A percentile compares a stretch with the other conserved stretches of the same genome.
These are phyloP conservation scores for Australoheros facetus DNA, from an alignment of 2,797 vertebrate species.

Conservation along the genomic window DNA sequence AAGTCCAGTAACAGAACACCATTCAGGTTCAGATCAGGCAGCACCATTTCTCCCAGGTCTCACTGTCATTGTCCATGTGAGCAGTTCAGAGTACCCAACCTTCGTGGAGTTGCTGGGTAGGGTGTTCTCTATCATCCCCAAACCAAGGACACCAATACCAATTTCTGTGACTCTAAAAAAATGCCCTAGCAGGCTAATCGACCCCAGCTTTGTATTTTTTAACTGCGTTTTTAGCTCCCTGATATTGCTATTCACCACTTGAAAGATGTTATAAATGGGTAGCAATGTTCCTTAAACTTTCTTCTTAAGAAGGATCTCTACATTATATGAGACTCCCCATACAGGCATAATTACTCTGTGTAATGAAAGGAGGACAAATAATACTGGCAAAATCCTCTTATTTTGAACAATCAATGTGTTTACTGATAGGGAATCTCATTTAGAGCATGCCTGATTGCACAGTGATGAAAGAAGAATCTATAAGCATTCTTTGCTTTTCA, in stretches of 20 bases:
- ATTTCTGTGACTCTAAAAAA: not conserved
- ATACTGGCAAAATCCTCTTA: constrained; percentile 45
- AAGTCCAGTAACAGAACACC: too few relatives aligned
- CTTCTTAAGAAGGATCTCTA: constrained; percentile 20
- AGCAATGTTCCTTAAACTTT: constrained; percentile 2
- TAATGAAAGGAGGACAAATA: constrained; percentile 52
- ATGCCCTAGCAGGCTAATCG: not conserved
- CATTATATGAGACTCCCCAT: not conserved
- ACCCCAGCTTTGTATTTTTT: not conserved
- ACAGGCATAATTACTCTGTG: constrained; percentile 27
- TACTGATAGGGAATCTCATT: constrained; percentile 60
- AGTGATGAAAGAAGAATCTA: constrained; percentile 38
- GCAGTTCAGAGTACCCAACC: too few relatives aligned
- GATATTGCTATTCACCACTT: not conserved
- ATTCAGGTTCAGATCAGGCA: too few relatives aligned
- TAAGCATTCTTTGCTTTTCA: constrained; percentile 36
- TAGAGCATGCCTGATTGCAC: constrained; percentile 35
- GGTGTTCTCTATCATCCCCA: not conserved
- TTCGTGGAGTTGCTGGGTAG: too few relatives aligned
- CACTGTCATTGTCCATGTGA: too few relatives aligned
- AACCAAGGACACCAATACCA: not conserved
- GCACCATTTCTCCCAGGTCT: too few relatives aligned
- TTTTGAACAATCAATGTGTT: constrained; percentile 62
- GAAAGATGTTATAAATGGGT: not conserved
- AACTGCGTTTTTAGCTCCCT: not conserved